Base-by-base conservation (phyloP, 2,797 vertebrate species). In the Merluccius polli region DNA sequence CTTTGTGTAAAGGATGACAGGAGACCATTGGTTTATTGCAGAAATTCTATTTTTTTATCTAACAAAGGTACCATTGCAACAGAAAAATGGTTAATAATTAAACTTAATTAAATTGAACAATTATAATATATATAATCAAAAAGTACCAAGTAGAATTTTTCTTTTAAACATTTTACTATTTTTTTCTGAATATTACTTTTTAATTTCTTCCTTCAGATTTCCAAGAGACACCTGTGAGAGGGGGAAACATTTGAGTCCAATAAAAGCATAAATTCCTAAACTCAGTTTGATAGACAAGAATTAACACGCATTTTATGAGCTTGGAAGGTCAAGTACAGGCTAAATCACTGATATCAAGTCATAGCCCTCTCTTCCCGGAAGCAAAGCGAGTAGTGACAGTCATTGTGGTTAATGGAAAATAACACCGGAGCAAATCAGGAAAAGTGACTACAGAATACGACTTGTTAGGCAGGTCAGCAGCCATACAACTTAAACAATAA, bases 31-130 rank as follows among this genome's bases (percentile, higher is more conserved):
- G 33, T 87, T 86, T 90, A 75, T 90, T 92, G 91, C 91, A 78
- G 81, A 78, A 73, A 84, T 78, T 87, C 83, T 83, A 73, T 91
- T 85, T 88, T 87, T 88, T 70, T 88, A 89, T 74, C 68, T 83
- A 92, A 93, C 93, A 92, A 92, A 93, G 85, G 85, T 78, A 70
- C 79, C 82, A 75, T 48, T 84, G 82, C 77, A 87, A 88, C 84
- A 89, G 90, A 87, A 88, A 86, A 92, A 87, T 79, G 59, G 71
- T 59, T 85, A 59, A 81, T 70, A 82, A 77, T 24, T 59, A 35
- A n/a, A n/a, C 29, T 81, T 78, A 33, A 78, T 79, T 36, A 73
- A 75, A 78, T n/a, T 33, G n/a, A 79, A 38, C 68, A 36, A 83
- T 77, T 77, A 65, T 70, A 71, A 80, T 79, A 36, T 84, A 76